Base-by-base conservation (phyloP, 2,888 invertebrate genomes). In the Ennomos erosarius region DNA sequence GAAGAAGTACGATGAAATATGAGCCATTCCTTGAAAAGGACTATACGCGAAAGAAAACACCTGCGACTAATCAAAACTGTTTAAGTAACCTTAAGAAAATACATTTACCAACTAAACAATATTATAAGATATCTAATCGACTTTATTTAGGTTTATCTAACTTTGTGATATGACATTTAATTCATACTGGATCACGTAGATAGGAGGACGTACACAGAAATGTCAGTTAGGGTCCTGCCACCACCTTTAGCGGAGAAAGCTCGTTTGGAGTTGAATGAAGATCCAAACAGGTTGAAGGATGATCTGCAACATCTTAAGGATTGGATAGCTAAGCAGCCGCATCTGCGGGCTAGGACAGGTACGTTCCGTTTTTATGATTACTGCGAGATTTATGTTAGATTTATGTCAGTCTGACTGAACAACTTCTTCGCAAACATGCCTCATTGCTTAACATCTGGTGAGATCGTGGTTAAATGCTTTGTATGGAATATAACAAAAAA, bases 301-400 rank as follows among this genome's bases (percentile, higher is more conserved):
- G 93, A 93, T 71, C 76, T 94, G 37, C 79, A 88, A 51, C 82
- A 88, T 65, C 80, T 94, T 11, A 91, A 89, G 68, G 88, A 93
- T 33, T 94, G 94, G 94, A 69, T 94, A 10, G 76, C 81, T 1
- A 93, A 93, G 69, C 94, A 94, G 68, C 91, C 92, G 0, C 93
- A 94, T 73, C 73, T 94, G 11, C 85, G 76, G 12, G 80, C 78
- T 8, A 73, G 81, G 51, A 80, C 76, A 63, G 83, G 83, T 82
- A 59, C 10, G 55, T 43, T 13, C 10, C 1, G 0, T 26, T 47
- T 35, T 13, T 8, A 26, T 26, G 26, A 6, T 26, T 26, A 26
- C 6, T 26, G 26, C 26, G 26, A 6, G 26, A 26, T 26, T 26
- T 26, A 26, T 26, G 26, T 26, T 6, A 26, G 26, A 26, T 26